Base-by-base conservation (phyloP, 2,797 vertebrate genomes). In the Urosaurus nigricauda region DNA sequence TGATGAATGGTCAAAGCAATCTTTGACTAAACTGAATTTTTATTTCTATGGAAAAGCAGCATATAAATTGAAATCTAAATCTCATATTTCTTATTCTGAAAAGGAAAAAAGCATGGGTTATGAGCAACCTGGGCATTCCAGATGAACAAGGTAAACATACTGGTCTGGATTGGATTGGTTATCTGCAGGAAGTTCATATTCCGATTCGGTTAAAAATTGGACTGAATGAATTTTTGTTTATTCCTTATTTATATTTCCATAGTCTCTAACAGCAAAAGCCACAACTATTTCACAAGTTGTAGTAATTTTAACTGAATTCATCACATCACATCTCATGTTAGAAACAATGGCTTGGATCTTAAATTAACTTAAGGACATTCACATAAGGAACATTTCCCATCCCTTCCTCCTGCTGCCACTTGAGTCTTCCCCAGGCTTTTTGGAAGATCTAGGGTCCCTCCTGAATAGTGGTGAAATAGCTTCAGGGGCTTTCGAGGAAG, bases 21-120 rank as follows among this genome's bases (percentile, higher is more conserved):
- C 60, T 40, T 85, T 75, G 24, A 75, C 29, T 80, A 40, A 60
- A 68, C 56, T 75, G 56, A 29, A 40, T 35, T 58, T 24, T 63
- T 24, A 7, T 24, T 63, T 63, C 60, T 21, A 21, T 24, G 60
- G 24, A 51, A 14, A 68, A 83, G 7, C n/a, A 73, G 16, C 14
- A 14, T 84, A 71, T 84, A 73, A 40, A 26, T 85, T 51, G n/a
- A 86, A 86, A 79, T 63, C 7, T 24, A 78, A 60, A 65, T 3
- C n/a, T 84, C 26, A 84, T 78, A 3, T 86, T 43, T 12, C 32
- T 12, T 74, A 7, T 71, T 79, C 63, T 87, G 51, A 70, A 37
- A 86, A 37, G 29, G 78, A 65, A 40, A 24, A 32, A 71, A 51
- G 32, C 21, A 86, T 43, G 51, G 17, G 5, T 73, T 51, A 60